phyloP scores from a whole-genome alignment of 92 coral and sea anemone species.

The Anthopleura xanthogrammica region DNA sequence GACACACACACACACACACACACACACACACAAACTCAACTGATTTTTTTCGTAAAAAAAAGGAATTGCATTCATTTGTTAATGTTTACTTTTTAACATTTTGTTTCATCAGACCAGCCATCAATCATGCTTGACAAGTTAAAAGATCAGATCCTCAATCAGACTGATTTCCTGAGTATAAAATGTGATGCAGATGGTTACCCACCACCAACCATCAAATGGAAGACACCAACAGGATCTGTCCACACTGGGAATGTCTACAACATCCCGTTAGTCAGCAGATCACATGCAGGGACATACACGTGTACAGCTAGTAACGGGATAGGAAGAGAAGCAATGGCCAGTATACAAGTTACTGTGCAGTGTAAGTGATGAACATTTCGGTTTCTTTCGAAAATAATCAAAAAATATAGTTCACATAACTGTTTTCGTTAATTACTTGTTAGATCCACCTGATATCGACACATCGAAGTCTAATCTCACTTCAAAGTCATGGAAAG shows the following conservation, averaged over 20 bases:
- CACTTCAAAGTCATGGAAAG: neutral
- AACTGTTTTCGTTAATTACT: too few species aligned
- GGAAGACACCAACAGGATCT: slow-evolving; percentile 3
- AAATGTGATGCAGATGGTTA: neutral
- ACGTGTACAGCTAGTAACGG: slow-evolving; percentile 6
- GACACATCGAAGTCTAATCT: neutral
- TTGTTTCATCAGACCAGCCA: neutral
- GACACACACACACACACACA: too few species aligned
- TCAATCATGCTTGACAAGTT: neutral
- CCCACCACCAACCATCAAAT: neutral
- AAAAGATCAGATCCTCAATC: neutral
- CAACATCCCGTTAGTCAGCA: neutral
- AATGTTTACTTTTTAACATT: neutral
- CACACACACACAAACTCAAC: too few species aligned
- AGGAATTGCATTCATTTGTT: too few species aligned
- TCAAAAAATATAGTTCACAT: too few species aligned
- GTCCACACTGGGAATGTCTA: neutral
- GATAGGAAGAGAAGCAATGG: neutral
- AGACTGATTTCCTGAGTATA: neutral
- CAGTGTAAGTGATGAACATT: neutral
- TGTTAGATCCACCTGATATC: neutral
- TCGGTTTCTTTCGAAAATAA: neutral
- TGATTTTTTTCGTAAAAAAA: too few species aligned
- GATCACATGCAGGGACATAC: slow-evolving; percentile 8
- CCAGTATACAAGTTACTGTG: slow-evolving; percentile 1